Percentiles rank a stretch among this genome's conserved stretches.
phyloP scores from a whole-genome alignment of 2,888 invertebrate species.

The Microchrysa polita region DNA sequence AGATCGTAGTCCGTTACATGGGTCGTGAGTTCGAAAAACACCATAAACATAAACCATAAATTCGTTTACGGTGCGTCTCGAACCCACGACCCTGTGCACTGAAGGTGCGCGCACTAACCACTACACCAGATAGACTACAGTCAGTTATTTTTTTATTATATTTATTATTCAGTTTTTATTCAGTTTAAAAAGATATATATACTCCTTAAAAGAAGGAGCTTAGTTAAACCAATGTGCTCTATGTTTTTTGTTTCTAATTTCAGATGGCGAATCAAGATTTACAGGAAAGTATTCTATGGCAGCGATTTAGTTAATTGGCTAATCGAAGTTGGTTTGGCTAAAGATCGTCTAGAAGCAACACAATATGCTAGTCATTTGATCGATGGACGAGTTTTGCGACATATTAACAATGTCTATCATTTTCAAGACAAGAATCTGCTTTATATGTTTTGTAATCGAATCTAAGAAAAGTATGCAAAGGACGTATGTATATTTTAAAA shows the following conservation, averaged over 20 bases:
- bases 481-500: neutral
- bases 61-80: no score
- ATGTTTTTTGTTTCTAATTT: slow-evolving; percentile 54
- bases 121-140: no score
- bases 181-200: neutral
- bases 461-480: slow-evolving; percentile 54
- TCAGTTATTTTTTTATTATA: no score
- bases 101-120: no score
- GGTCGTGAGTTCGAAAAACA: no score
- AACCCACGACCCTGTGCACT: no score
- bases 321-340: slow-evolving; percentile 79
- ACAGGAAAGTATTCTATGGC: slow-evolving; percentile 84
- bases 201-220: neutral
- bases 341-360: slow-evolving; percentile 81
- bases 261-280: slow-evolving; percentile 83
- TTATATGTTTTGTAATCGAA: slow-evolving; percentile 74
- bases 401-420: slow-evolving; percentile 84
- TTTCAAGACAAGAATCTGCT: slow-evolving; percentile 85
- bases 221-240: slow-evolving; percentile 12
- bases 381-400: slow-evolving; percentile 84
- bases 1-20: no score
- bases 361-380: slow-evolving; percentile 85
- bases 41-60: no score
- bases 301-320: slow-evolving; percentile 88
- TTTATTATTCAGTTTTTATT: neutral